These are phyloP conservation scores for Nemotelus nigrinus DNA, from an alignment of 2,888 invertebrate genomes.

Conservation along the genomic window DNA sequence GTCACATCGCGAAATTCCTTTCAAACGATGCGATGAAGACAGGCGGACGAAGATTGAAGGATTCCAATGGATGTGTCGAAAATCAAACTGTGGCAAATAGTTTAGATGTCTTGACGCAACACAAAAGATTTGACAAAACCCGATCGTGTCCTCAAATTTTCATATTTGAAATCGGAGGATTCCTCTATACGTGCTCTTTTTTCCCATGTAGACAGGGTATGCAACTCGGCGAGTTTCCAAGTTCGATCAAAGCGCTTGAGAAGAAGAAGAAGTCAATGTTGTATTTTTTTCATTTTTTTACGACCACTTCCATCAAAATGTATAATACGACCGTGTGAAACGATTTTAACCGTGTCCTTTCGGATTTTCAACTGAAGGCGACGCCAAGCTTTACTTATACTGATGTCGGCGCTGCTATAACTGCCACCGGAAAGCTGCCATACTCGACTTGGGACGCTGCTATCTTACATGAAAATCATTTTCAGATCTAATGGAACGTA, in stretches of 20 bases:
- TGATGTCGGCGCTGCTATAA: too few relatives aligned
- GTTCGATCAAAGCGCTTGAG: too few relatives aligned
- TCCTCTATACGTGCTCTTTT: too few relatives aligned
- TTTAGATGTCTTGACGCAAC: background rate
- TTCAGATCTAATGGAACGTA: constrained; percentile 42
- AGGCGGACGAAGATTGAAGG: constrained; percentile 30
- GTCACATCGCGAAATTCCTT: constrained; percentile 27
- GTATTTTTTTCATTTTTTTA: too few relatives aligned
- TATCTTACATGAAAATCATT: constrained; percentile 44
- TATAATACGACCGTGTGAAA: too few relatives aligned
- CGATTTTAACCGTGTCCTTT: too few relatives aligned
- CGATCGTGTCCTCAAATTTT: background rate
- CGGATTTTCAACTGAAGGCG: background rate
- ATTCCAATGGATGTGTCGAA: constrained; percentile 24
- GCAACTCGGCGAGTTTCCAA: too few relatives aligned
- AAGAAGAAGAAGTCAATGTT: too few relatives aligned
- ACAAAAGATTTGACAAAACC: constrained; percentile 21
- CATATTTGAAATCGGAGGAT: too few relatives aligned
- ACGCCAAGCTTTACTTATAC: background rate
- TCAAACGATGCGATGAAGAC: background rate
- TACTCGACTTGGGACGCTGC: constrained; percentile 26
- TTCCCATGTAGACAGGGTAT: too few relatives aligned
- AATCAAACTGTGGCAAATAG: constrained; percentile 19
- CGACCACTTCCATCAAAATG: too few relatives aligned
- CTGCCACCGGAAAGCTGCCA: constrained; percentile 14